These are phyloP conservation scores for Cynoglossus semilaevis DNA, from an alignment of 2,113 vertebrate genomes.

Conservation along the genomic window DNA sequence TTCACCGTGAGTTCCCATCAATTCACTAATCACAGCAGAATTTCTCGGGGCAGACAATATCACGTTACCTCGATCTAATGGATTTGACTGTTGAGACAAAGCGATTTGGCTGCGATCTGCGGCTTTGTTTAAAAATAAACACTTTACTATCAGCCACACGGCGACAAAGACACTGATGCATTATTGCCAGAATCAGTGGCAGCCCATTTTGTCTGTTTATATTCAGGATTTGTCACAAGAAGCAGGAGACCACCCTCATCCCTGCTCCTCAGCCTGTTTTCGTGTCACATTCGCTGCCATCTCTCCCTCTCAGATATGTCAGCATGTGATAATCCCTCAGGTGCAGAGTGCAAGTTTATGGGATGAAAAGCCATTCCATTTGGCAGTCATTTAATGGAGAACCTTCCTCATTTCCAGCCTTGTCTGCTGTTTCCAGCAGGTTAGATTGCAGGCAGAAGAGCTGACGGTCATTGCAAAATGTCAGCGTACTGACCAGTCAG, in stretches of 20 bases:
- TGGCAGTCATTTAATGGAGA: constrained; percentile 30
- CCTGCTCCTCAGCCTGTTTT: background rate
- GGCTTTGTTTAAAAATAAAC: constrained; percentile 43
- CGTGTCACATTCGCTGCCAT: constrained; percentile 1
- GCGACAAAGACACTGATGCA: constrained; percentile 28
- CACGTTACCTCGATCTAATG: constrained; percentile 31
- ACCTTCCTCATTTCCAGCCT: background rate
- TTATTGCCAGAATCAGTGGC: constrained; percentile 52
- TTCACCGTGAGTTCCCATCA: constrained; percentile 40
- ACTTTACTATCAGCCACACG: constrained; percentile 30
- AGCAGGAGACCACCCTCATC: background rate
- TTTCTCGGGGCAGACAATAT: constrained; percentile 16
- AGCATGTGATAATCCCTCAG: constrained; percentile 31
- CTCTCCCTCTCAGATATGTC: constrained; percentile 13
- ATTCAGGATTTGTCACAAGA: constrained; percentile 33
- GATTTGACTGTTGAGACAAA: constrained; percentile 52
- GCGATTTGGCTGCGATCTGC: constrained; percentile 33
- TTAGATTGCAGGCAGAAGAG: constrained; percentile 15
- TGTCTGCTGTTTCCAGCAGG: constrained; percentile 26
- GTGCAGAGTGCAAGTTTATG: constrained; percentile 30
- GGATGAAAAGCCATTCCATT: constrained; percentile 30
- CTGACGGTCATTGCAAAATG: constrained; percentile 40
- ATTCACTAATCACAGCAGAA: constrained; percentile 28
- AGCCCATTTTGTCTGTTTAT: constrained; percentile 18
- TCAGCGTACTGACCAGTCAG: constrained; percentile 39